These are phyloP conservation scores for Melipona bicolor DNA, from an alignment of 2,888 invertebrate genomes.

Conservation along the genomic window DNA sequence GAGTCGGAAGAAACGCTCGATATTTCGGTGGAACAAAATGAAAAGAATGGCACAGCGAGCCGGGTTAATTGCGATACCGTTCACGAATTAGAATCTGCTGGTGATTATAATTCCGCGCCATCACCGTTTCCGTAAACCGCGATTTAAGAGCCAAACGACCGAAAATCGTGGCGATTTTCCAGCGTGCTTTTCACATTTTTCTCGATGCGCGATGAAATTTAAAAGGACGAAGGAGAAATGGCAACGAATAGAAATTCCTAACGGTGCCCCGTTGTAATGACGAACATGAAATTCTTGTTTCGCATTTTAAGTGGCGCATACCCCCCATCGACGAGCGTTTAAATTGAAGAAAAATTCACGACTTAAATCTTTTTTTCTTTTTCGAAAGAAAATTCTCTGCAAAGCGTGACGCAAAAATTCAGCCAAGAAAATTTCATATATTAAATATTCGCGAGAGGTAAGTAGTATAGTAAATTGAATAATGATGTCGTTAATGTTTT, in stretches of 20 bases:
- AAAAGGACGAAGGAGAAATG: background rate
- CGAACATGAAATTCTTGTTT: constrained; percentile 3
- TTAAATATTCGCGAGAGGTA: background rate
- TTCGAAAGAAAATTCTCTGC: background rate
- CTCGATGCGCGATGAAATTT: constrained; percentile 15
- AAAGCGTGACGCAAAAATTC: background rate
- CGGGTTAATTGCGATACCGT: constrained; percentile 34
- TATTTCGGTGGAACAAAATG: constrained; percentile 3
- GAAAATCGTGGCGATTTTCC: constrained; percentile 15
- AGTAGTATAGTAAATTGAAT: background rate
- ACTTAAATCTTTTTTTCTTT: background rate
- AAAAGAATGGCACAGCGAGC: constrained; percentile 1
- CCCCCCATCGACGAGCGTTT: background rate
- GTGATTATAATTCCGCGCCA: constrained; percentile 53
- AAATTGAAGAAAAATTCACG: background rate
- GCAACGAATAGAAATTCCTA: background rate
- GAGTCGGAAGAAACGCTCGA: background rate
- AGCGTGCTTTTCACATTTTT: background rate
- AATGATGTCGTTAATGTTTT: background rate
- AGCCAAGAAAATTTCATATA: background rate
- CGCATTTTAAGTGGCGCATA: background rate
- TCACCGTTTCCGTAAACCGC: constrained; percentile 40
- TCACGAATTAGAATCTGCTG: constrained; percentile 41
- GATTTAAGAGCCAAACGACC: constrained; percentile 54
- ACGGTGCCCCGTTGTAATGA: background rate